These are phyloP conservation scores for Gobius niger DNA, from an alignment of 2,113 vertebrate genomes.

Conservation along the genomic window DNA sequence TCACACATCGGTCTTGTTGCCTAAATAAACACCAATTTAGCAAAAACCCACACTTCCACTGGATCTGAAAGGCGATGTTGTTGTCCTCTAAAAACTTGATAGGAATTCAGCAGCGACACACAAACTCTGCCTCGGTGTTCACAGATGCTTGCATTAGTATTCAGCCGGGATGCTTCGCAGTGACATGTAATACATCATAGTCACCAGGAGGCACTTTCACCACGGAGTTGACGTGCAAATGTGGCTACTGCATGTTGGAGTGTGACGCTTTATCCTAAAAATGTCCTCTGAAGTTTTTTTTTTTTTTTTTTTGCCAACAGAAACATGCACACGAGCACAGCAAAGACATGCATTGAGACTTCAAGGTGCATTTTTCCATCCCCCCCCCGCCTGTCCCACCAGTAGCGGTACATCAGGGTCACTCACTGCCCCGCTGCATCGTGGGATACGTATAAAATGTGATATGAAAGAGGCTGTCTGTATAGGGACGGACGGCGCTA, in stretches of 20 bases:
- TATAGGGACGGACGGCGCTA: slow-evolving; percentile 57
- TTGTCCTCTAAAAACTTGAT: slow-evolving; percentile 47
- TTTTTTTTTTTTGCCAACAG: slow-evolving; percentile 20
- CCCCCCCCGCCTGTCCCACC: slow-evolving; percentile 25
- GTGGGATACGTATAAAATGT: slow-evolving; percentile 66
- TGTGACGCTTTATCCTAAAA: slow-evolving; percentile 61
- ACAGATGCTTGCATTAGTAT: slow-evolving; percentile 75
- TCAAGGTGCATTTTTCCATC: slow-evolving; percentile 26
- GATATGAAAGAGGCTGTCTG: slow-evolving; percentile 45
- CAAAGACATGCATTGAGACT: slow-evolving; percentile 30
- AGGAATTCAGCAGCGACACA: slow-evolving; percentile 43
- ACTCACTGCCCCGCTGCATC: slow-evolving; percentile 48
- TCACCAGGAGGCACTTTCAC: slow-evolving; percentile 70
- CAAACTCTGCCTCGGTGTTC: slow-evolving; percentile 54
- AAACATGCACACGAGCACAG: neutral
- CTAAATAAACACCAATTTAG: neutral
- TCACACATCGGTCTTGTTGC: neutral
- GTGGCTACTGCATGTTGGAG: slow-evolving; percentile 58
- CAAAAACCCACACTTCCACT: neutral
- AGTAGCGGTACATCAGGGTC: slow-evolving; percentile 50
- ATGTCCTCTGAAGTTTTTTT: slow-evolving; percentile 63
- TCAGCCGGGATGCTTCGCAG: slow-evolving; percentile 61
- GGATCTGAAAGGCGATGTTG: slow-evolving; percentile 1
- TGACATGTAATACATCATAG: slow-evolving; percentile 78
- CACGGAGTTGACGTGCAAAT: slow-evolving; percentile 64